Evolutionary conservation across 2,797 vertebrate genomes (phyloP).

Genomic region (Poecile montanus): DNA sequence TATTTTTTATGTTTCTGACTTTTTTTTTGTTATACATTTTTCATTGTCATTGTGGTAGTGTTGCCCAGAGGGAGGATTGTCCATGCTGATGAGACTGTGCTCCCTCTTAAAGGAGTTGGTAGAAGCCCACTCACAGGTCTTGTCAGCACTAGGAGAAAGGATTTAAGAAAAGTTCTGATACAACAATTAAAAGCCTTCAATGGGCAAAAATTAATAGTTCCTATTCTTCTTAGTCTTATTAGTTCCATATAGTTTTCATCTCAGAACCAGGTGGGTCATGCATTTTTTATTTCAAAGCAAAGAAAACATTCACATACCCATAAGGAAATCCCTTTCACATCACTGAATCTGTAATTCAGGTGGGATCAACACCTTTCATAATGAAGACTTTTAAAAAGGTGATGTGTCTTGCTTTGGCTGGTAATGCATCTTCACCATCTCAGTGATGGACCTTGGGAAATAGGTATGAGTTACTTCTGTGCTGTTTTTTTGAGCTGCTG

Average conservation of each 20-base stretch:
- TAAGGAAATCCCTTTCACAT: neutral
- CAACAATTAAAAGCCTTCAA: neutral
- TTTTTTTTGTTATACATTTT: slow-evolving; percentile 59
- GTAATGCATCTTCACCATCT: neutral
- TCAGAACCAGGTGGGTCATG: neutral
- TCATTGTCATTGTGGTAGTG: slow-evolving; percentile 47
- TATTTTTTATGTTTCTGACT: slow-evolving; percentile 79
- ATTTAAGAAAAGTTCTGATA: neutral
- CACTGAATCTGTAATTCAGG: neutral
- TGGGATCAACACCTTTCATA: neutral
- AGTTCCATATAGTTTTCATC: neutral
- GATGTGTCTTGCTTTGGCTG: neutral
- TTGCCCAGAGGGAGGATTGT: neutral
- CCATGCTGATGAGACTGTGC: neutral
- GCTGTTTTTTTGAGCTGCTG: neutral
- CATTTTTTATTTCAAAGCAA: neutral
- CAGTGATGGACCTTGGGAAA: neutral
- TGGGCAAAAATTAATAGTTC: neutral
- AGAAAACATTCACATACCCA: accelerated
- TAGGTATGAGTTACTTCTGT: neutral
- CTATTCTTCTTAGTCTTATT: neutral
- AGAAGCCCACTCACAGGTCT: neutral
- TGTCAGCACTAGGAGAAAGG: neutral
- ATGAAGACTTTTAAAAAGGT: neutral
- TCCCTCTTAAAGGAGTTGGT: neutral